Conservation (phyloP, 2,888 invertebrate genomes). For the Schizaphis graminum region DNA sequence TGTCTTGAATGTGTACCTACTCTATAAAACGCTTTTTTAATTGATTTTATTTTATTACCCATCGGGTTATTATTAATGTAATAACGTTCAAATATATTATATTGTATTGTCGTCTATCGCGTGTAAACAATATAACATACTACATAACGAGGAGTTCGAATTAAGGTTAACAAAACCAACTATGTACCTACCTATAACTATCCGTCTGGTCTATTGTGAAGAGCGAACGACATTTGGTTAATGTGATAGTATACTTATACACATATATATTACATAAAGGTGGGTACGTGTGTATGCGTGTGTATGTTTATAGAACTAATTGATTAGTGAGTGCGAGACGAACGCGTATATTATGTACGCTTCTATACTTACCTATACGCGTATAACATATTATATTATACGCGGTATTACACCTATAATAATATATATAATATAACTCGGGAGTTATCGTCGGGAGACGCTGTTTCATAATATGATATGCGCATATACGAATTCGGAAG, state of each 20-base stretch:
- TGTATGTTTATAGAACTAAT: constrained; percentile 35
- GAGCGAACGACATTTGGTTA: constrained; percentile 48
- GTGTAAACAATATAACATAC: constrained; percentile 7
- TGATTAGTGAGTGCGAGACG: constrained; percentile 29
- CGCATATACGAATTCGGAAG: background rate
- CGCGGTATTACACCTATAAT: background rate
- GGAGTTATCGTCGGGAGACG: background rate
- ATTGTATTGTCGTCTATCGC: background rate
- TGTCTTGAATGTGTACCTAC: background rate
- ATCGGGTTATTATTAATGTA: background rate
- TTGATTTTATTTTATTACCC: background rate
- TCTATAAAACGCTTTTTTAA: background rate
- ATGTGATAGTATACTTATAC: constrained; percentile 11
- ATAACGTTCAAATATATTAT: background rate
- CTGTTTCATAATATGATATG: background rate
- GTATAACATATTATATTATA: background rate
- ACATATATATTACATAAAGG: background rate
- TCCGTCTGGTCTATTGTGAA: constrained; percentile 37
- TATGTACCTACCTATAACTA: background rate
- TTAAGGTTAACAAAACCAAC: constrained; percentile 51
- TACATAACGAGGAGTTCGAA: constrained; percentile 2
- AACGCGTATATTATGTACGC: background rate
- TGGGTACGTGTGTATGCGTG: background rate
- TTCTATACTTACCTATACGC: background rate
- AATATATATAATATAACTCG: background rate